Percentiles rank a stretch among this genome's conserved stretches.
These are phyloP conservation scores for Drosophila asahinai DNA, from an alignment of 1,140 invertebrate genomes.

Conservation along the genomic window DNA sequence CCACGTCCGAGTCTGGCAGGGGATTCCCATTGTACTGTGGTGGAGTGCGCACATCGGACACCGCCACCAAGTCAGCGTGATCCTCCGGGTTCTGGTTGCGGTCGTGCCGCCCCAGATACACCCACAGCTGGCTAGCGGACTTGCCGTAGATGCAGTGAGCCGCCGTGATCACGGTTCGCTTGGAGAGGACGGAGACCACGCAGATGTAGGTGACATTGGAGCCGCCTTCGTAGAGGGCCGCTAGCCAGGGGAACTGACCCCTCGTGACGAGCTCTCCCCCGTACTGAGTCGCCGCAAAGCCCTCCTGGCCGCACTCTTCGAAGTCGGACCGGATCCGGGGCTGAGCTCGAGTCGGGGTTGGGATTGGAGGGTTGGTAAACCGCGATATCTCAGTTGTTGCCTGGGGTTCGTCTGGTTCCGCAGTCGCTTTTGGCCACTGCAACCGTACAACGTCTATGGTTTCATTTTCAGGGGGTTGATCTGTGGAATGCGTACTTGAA, in stretches of 20 bases:
- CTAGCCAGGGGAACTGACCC: constrained; percentile 24
- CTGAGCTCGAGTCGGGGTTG: too few species aligned
- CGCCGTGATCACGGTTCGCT: constrained; percentile 19
- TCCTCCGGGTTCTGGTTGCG: constrained; percentile 8
- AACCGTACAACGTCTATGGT: too few species aligned
- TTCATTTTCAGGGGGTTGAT: rapidly evolving
- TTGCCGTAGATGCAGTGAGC: constrained; percentile 23
- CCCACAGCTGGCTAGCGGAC: constrained; percentile 5
- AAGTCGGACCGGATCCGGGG: neutral
- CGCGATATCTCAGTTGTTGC: too few species aligned
- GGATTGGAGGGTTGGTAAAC: too few species aligned
- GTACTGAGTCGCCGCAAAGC: constrained; percentile 1
- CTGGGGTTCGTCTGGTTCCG: too few species aligned
- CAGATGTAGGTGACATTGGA: neutral
- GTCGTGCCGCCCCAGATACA: constrained; percentile 17
- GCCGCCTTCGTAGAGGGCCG: constrained; percentile 3
- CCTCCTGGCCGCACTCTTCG: constrained; percentile 6
- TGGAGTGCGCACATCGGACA: constrained; percentile 8
- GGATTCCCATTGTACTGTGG: constrained; percentile 1
- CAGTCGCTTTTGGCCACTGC: too few species aligned
- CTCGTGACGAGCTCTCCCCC: neutral
- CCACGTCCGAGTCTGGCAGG: constrained; percentile 12
- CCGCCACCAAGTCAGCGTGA: neutral
- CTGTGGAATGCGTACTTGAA: neutral
- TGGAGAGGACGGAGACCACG: constrained; percentile 20